Base-by-base conservation (phyloP, 2,797 vertebrate species). In the Mormyrops attenuatus region DNA sequence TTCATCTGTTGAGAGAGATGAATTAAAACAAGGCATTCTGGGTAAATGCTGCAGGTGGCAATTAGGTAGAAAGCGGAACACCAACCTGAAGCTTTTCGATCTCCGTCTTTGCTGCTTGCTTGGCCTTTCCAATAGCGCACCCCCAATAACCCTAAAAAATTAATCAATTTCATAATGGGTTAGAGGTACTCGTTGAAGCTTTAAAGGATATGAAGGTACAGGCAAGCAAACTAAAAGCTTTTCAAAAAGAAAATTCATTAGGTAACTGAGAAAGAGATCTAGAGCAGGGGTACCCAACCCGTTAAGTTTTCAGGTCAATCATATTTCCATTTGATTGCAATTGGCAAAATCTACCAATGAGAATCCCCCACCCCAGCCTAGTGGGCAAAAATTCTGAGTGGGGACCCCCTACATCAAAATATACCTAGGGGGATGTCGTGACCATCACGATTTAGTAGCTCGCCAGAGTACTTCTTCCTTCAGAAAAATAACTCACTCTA, bases 41-140 rank as follows among this genome's bases (percentile, higher is more conserved):
- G 34, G 15, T 73, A 80, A 80, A n/a, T 44, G 38, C 38, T 80
- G 73, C 73, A 2, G 17, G 73, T 47, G 73, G 38, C 41, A 80
- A 41, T 80, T 41, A 13, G 38, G 73, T 44, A 80, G 5, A 80
- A 6, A 80, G 30, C 13, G 13, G 66, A 34, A 73, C 66, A 73
- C 91, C 87, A 94, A 99, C 98, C 97, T 98, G 97, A 88, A 99
- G 97, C 85, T 99, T 99, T 89, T 99, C 98, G 50, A 99, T 99
- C 93, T 99, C 98, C 11, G 98, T 99, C 95, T 99, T 99, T 49
- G 98, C 98, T 13, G 98, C 98, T 92, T 99, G 98, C 91, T 97
- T 98, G 88, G 98, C 98, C 96, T 99, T 99, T 17, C 98, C 98
- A 85, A 99, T 99, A 89, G 98, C 97, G 91, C 98, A 99, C 0